Base-by-base conservation (phyloP, 2,113 vertebrate species). In the Chlorocebus sabaeus region DNA sequence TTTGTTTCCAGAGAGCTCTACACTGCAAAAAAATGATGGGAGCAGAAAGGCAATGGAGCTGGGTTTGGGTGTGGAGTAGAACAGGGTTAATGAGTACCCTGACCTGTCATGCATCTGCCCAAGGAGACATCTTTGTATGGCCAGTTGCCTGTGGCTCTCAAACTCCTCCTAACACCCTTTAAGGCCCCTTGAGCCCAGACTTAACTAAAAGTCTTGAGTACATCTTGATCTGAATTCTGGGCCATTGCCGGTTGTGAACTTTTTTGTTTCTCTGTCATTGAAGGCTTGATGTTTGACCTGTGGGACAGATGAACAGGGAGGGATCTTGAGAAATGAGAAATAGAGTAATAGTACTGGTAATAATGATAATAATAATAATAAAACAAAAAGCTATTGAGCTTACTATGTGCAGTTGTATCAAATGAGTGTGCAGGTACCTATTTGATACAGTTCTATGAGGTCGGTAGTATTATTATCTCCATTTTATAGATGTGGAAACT, bases 31-130 rank as follows among this genome's bases (percentile, higher is more conserved):
- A 84, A 76, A 59, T 18, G 48, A 25, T 3, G 18, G 90, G 67
- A 18, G 22, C 57, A 25, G 78, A 75, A 91, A 48, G 8, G 9
- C 30, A 75, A 45, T 11, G 11, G 45, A 14, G 17, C 20, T 5
- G 18, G 38, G 35, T 57, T 32, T 91, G 64, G 16, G 22, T 30
- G 6, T 73, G 73, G 55, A 8, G 3, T 25, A 35, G 14, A 38
- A 32, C 8, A 22, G 3, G 5, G 32, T 32, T 35, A 40, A 57
- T 0, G 3, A 20, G 2, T 45, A 27, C 17, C 10, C 10, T 70
- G 50, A 22, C 8, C 35, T 48, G 1, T 8, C 3, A 4, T 2
- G 16, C 40, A 11, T 32, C 3, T 22, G 43, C 27, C 48, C 0
- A 1, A 16, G 35, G 9, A 18, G 73, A 25, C 18, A 72, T 43